phyloP scores from a whole-genome alignment of 2,888 invertebrate species.

The Stictocephala bisonia region DNA sequence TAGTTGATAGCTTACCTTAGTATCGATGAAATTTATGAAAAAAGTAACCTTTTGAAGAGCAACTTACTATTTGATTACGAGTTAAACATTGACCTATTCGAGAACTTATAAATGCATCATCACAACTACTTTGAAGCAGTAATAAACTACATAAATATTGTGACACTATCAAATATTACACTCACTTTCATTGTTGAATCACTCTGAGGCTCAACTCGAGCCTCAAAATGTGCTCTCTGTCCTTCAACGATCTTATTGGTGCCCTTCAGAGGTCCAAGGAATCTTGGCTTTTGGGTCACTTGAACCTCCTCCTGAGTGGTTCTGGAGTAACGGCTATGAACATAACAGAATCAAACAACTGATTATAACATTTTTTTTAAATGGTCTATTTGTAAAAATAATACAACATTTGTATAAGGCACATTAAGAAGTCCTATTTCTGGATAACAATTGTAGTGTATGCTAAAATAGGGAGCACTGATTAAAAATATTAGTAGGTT shows the following conservation, averaged over 20 bases:
- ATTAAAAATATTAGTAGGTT: no score
- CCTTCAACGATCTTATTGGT: slow-evolving; percentile 95
- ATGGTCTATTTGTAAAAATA: no score
- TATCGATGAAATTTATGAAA: no score
- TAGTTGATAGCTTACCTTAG: no score
- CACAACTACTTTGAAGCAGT: neutral
- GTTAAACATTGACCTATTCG: neutral
- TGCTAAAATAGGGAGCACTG: no score
- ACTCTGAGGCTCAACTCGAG: slow-evolving; percentile 93
- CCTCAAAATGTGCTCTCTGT: slow-evolving; percentile 94
- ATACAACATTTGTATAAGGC: no score
- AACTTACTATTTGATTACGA: neutral
- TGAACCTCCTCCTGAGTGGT: slow-evolving; percentile 77
- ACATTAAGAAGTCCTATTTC: no score
- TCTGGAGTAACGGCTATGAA: slow-evolving; percentile 73
- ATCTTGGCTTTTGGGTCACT: slow-evolving; percentile 85
- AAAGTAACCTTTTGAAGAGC: no score
- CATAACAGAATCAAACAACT: slow-evolving; percentile 35
- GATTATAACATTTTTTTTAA: no score
- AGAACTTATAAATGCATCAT: neutral
- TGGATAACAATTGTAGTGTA: no score
- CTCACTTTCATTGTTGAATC: slow-evolving; percentile 83
- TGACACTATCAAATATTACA: no score
- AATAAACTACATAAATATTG: no score
- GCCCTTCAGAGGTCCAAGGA: slow-evolving; percentile 89